Percentiles rank a stretch among this genome's conserved stretches.
Evolutionary conservation across 2,888 invertebrate genomes (phyloP).

Genomic region (Stenurella melanura): DNA sequence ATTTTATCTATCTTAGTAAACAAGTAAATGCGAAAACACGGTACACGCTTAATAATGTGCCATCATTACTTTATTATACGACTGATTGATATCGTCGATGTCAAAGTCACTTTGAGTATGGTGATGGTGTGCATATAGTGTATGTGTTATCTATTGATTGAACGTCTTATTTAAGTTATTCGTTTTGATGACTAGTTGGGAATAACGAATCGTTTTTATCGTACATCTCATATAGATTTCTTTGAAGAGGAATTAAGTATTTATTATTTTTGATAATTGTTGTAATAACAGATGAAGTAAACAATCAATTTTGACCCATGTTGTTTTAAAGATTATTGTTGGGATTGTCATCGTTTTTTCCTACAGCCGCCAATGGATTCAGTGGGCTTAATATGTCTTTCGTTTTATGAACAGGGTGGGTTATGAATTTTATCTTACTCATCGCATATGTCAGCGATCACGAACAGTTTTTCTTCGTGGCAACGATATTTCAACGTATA

Average conservation of each 20-base stretch:
- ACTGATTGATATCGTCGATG: slow-evolving; percentile 9
- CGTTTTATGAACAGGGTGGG: too few relatives aligned
- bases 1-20: slow-evolving; percentile 10
- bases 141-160: slow-evolving; percentile 42
- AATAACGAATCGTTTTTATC: slow-evolving; percentile 35
- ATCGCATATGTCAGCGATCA: too few relatives aligned
- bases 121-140: slow-evolving; percentile 11
- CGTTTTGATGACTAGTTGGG: slow-evolving; percentile 44
- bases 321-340: not conserved
- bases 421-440: too few relatives aligned
- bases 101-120: slow-evolving; percentile 16
- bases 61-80: slow-evolving; percentile 1
- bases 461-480: too few relatives aligned
- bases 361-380: too few relatives aligned
- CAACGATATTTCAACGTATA: too few relatives aligned
- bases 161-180: slow-evolving; percentile 45
- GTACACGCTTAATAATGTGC: not conserved
- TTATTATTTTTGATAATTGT: not conserved
- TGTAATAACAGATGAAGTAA: not conserved
- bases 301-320: not conserved
- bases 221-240: slow-evolving; percentile 11
- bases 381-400: too few relatives aligned
- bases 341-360: not conserved
- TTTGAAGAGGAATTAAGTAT: slow-evolving; percentile 7
- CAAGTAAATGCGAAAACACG: not conserved